phyloP scores from a whole-genome alignment of 2,113 vertebrate species.

The Cyprinodon tularosa region DNA sequence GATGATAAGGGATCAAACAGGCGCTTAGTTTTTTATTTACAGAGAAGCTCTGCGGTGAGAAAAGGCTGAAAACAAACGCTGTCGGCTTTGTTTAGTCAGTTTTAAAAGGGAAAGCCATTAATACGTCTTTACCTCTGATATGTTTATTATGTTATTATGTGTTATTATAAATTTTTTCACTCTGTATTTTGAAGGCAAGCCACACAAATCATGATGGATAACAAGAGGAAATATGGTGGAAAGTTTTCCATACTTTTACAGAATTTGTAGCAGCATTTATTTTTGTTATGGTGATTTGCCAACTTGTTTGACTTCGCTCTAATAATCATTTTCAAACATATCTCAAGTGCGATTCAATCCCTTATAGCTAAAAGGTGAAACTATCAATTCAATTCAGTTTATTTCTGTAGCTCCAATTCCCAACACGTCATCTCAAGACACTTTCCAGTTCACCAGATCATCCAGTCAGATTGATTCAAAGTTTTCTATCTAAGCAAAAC shows the following conservation, averaged over 20 bases:
- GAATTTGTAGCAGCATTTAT: slow-evolving; percentile 7
- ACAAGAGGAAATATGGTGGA: background rate
- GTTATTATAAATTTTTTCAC: slow-evolving; percentile 3
- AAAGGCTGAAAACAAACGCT: background rate
- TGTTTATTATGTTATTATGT: slow-evolving; percentile 5
- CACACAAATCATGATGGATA: background rate
- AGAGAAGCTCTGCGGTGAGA: slow-evolving; percentile 3
- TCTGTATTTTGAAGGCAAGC: background rate
- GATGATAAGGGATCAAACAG: background rate
- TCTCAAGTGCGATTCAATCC: background rate
- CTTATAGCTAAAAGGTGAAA: background rate
- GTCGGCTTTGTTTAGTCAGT: slow-evolving; percentile 7
- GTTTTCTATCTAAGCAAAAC: no score
- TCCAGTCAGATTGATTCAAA: no score
- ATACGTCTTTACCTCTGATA: background rate
- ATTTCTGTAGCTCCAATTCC: no score
- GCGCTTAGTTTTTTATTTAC: background rate
- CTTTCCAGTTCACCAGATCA: no score
- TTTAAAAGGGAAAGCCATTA: slow-evolving; percentile 6
- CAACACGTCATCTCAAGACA: no score
- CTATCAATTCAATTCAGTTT: background rate
- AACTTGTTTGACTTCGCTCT: slow-evolving; percentile 11
- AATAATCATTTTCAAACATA: background rate
- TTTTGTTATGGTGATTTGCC: background rate
- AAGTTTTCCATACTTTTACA: background rate